phyloP scores from a whole-genome alignment of 1,140 invertebrate species.

The Fopius arisanus region DNA sequence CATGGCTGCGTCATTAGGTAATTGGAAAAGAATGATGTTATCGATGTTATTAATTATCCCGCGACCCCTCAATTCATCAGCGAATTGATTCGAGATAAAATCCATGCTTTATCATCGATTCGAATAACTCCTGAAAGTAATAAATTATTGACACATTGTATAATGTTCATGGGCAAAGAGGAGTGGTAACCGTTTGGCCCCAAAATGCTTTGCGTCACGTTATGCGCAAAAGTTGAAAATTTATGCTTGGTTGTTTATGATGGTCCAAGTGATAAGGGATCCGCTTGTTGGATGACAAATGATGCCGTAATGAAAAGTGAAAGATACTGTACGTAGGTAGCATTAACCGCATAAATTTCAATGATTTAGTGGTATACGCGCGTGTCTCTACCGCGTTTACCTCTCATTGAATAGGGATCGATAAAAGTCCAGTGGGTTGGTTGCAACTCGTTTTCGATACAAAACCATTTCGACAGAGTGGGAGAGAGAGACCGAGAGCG shows the following conservation, averaged over 20 bases:
- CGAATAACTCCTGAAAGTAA: constrained; percentile 60
- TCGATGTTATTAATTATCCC: neutral
- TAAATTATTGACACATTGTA: constrained; percentile 53
- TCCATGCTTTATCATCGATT: constrained; percentile 44
- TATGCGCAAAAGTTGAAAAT: constrained; percentile 65
- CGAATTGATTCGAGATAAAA: constrained; percentile 32
- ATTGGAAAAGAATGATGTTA: no score
- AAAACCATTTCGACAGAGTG: neutral
- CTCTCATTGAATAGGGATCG: constrained; percentile 58
- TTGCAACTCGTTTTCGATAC: constrained; percentile 25
- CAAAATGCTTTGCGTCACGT: constrained; percentile 64
- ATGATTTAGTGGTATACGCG: constrained; percentile 64
- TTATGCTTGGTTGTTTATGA: constrained; percentile 67
- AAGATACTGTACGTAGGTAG: constrained; percentile 61
- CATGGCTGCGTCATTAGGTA: no score
- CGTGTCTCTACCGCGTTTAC: constrained; percentile 46
- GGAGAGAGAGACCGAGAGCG: neutral
- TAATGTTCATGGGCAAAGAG: neutral
- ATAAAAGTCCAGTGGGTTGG: constrained; percentile 48
- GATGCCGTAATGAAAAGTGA: constrained; percentile 67
- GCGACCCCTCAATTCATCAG: neutral
- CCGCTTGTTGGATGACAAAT: constrained; percentile 63
- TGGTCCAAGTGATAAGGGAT: constrained; percentile 65
- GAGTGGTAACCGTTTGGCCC: constrained; percentile 28
- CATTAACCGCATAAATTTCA: constrained; percentile 63